These are phyloP conservation scores for Seira sanloemensis DNA, from an alignment of 2,888 invertebrate species.

Conservation along the genomic window DNA sequence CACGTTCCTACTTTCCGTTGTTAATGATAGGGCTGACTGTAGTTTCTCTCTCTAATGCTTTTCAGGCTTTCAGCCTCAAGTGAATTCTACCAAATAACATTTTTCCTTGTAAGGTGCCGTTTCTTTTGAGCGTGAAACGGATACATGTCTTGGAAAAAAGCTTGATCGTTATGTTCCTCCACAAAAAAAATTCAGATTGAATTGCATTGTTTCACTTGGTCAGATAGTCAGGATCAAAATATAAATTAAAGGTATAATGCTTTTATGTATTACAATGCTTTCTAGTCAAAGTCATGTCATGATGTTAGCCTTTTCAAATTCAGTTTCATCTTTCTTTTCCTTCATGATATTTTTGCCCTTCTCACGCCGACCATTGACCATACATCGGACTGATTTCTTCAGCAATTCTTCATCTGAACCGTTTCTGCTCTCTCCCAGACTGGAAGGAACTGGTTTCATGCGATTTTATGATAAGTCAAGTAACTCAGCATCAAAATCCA, in stretches of 20 bases:
- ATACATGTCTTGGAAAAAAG: constrained; percentile 56
- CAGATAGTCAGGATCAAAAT: constrained; percentile 12
- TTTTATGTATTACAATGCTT: too few species aligned
- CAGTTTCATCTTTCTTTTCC: constrained; percentile 2
- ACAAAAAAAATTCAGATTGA: constrained; percentile 40
- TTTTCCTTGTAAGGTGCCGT: constrained; percentile 44
- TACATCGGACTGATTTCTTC: background rate
- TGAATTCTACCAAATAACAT: too few species aligned
- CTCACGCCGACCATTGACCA: too few species aligned
- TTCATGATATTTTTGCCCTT: background rate
- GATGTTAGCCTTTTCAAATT: constrained; percentile 20
- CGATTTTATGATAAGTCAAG: constrained; percentile 33
- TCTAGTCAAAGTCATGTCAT: constrained; percentile 37
- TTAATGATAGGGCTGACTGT: too few species aligned
- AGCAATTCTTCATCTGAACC: constrained; percentile 9
- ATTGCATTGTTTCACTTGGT: constrained; percentile 46
- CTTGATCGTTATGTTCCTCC: background rate
- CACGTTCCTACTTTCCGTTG: constrained; percentile 55
- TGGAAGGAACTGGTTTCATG: constrained; percentile 58
- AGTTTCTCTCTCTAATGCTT: too few species aligned
- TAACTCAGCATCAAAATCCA: background rate
- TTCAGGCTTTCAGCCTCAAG: too few species aligned
- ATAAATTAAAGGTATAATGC: constrained; percentile 13
- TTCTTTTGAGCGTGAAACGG: constrained; percentile 61
- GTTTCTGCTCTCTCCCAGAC: constrained; percentile 21